Base-by-base conservation (phyloP, 2,888 invertebrate species). In the Podotricha telesiphe region DNA sequence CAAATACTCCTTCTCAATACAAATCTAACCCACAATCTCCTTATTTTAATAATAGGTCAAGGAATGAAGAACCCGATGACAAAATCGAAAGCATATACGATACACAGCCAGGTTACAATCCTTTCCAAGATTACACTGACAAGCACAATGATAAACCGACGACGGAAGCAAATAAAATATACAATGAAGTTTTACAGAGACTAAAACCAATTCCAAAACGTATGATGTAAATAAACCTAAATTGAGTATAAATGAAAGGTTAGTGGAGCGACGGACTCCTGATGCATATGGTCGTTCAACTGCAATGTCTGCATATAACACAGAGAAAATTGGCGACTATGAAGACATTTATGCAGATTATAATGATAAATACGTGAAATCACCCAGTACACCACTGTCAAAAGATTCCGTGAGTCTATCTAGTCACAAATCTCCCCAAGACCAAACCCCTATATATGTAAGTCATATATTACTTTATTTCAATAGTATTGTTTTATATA, bases 221-320 rank as follows among this genome's bases (percentile, higher is more conserved):
- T 82, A 81, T 72, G 73, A 64, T 13, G 75, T 79, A 10, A 86
- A 74, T 67, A 85, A 86, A 77, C 74, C 83, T 4, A 82, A 81
- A 17, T 85, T 79, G 78, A 79, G 80, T 55, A 77, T 83, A 0
- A 90, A 87, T 73, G 93, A 93, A 73, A 81, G 91, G 63, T 78
- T 92, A 48, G 85, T 93, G 28, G 97, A 97, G 82, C 94, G 97
- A 75, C 93, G 97, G 75, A 97, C 97, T 0, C 97, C 97, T 0
- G 97, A 97, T 80, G 96, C 96, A 13, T 97, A 97, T 80, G 96
- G 97, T 0, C 91, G 96, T 73, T 95, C 96, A 47, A 87, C 86
- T 50, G 84, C 88, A 75, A 94, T 92, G 84, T 90, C 84, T 13
- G 82, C 87, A 11, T 88, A 91, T 70, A 83, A 80, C 67, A 91